Conservation (phyloP, 2,888 invertebrate genomes). For the Drosophila phalerata region DNA sequence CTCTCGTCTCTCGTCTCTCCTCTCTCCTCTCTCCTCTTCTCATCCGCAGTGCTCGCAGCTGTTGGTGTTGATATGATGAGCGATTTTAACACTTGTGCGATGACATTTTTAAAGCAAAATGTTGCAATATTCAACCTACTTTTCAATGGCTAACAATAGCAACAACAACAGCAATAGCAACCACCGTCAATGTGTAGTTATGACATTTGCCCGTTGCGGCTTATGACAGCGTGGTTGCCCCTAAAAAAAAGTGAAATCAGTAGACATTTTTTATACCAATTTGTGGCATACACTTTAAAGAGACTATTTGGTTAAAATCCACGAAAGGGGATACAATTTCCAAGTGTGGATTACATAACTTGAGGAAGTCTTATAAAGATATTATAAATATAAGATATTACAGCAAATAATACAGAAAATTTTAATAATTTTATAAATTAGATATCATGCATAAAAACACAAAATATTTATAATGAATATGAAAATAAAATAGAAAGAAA, state of each 20-base stretch:
- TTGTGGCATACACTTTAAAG: slow-evolving; percentile 4
- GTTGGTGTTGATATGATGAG: slow-evolving; percentile 75
- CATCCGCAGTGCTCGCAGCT: slow-evolving; percentile 50
- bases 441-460: too few species aligned
- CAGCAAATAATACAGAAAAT: too few species aligned
- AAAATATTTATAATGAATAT: too few species aligned
- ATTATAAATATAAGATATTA: too few species aligned
- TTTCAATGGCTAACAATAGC: slow-evolving; percentile 47
- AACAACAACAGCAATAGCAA: slow-evolving; percentile 26
- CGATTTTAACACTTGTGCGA: slow-evolving; percentile 77
- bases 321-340: not conserved
- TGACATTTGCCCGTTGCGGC: slow-evolving; percentile 65
- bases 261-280: slow-evolving; percentile 13
- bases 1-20: not conserved
- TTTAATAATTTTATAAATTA: too few species aligned
- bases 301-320: not conserved
- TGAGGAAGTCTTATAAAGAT: not conserved
- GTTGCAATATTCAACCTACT: slow-evolving; percentile 73
- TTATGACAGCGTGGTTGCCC: slow-evolving; percentile 42
- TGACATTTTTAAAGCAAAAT: slow-evolving; percentile 74
- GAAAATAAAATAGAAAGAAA: not conserved
- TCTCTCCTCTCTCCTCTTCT: not conserved
- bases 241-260: slow-evolving; percentile 21
- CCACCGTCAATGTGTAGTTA: slow-evolving; percentile 61
- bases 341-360: not conserved